Percentiles rank a stretch among this genome's conserved stretches.
Conservation (phyloP, 2,797 vertebrate genomes). For the Lepus townsendii region DNA sequence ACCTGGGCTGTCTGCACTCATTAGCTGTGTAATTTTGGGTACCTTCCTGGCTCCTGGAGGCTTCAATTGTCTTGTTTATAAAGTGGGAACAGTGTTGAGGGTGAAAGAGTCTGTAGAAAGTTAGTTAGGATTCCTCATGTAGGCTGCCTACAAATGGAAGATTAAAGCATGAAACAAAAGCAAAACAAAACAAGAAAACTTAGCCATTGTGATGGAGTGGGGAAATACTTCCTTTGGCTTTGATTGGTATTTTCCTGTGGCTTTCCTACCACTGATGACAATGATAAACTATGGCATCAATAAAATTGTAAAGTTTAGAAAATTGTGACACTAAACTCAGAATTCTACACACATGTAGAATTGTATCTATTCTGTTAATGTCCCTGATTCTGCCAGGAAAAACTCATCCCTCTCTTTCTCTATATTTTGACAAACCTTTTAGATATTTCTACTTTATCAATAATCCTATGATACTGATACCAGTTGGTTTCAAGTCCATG, state of each 20-base stretch:
- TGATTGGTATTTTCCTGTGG: no score
- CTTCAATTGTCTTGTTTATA: neutral
- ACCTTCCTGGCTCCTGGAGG: neutral
- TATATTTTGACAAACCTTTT: neutral
- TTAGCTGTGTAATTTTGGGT: no score
- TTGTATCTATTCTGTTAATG: neutral
- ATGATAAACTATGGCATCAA: no score
- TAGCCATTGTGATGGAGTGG: no score
- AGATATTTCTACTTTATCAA: neutral
- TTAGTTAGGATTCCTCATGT: neutral
- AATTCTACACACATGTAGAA: no score
- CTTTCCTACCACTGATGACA: no score
- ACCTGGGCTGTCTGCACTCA: neutral
- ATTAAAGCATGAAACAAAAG: neutral
- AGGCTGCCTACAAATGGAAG: neutral
- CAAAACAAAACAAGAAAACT: neutral
- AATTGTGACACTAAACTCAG: no score
- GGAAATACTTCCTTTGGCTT: no score
- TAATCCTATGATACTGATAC: neutral
- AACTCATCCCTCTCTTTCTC: neutral
- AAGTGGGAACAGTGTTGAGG: neutral
- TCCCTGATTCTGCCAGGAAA: slow-evolving; percentile 17
- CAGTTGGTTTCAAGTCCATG: neutral
- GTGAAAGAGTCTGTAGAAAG: neutral
- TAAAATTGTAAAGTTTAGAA: no score